Base-by-base conservation (phyloP, 2,888 invertebrate species). In the Metopia argyrocephala region DNA sequence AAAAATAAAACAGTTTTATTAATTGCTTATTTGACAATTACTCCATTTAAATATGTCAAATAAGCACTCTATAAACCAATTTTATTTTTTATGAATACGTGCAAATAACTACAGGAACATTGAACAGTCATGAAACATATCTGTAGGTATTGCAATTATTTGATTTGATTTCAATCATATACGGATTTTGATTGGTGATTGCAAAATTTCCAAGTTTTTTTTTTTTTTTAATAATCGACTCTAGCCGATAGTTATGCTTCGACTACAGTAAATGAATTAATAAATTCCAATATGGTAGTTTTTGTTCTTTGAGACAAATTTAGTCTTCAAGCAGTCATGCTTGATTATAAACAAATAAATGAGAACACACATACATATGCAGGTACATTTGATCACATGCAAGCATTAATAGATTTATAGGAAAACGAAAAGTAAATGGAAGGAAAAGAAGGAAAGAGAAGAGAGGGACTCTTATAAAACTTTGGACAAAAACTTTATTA, bases 321-420 rank as follows among this genome's bases (percentile, higher is more conserved):
- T 75, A 65, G 7, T 20, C 61, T 62, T 61, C 54, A 68, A 61
- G 45, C 52, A 75, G 6, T 52, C 18, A n/a, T 56, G 56, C 18
- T 18, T 56, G 25, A 18, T 56, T 6, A 12, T 38, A 15, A 38
- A 38, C n/a, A n/a, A n/a, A n/a, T n/a, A n/a, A 61, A 50, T 50
- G 70, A 70, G 50, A 38, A 7, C 5, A 38, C 23, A 56, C 56
- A 48, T 57, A 46, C 23, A 57, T n/a, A n/a, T n/a, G n/a, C n/a
- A 38, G 9, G 38, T 12, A 38, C 38, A 56, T 6, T 18, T 6
- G 18, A 56, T 18, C n/a, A n/a, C 56, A 27, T 18, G 6, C n/a
- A 48, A 48, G 20, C 48, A 48, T 18, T 18, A 48, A n/a, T 18
- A 18, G 18, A 18, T 18, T 48, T 18, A 20, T 18, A 20, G 7